A percentile compares a stretch with the other conserved stretches of the same genome.
Conservation (phyloP, 2,888 invertebrate genomes). For the Apoda limacodes region DNA sequence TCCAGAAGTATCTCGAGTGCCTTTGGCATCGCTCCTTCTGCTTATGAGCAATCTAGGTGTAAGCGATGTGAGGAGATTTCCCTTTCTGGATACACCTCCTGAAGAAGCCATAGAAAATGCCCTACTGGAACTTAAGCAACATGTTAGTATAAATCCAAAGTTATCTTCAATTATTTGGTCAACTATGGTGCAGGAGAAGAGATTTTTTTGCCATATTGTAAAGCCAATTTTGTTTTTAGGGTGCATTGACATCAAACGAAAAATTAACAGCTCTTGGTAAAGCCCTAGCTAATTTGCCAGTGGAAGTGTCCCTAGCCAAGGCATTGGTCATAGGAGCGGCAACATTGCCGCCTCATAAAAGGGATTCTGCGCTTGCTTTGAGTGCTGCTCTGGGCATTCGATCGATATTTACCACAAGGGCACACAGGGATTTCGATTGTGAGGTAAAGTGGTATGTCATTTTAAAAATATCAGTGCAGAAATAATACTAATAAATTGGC, state of each 20-base stretch:
- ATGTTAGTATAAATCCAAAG: no score
- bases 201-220: background rate
- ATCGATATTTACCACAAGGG: conserved; percentile 90
- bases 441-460: conserved; percentile 76
- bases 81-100: conserved; percentile 94
- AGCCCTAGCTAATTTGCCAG: conserved; percentile 89
- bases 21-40: conserved; percentile 89
- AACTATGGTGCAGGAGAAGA: background rate
- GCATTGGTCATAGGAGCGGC: conserved; percentile 93
- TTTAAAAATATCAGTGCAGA: no score
- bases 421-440: conserved; percentile 86
- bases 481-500: no score
- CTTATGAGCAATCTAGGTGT: conserved; percentile 96
- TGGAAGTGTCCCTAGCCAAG: conserved; percentile 95
- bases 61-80: conserved; percentile 90
- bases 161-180: no score
- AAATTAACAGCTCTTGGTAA: conserved; percentile 88
- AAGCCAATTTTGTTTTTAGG: conserved; percentile 62
- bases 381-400: conserved; percentile 95
- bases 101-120: conserved; percentile 88
- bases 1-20: conserved; percentile 94
- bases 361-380: conserved; percentile 82
- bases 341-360: conserved; percentile 83
- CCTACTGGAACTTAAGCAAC: conserved; percentile 86
- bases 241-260: conserved; percentile 83